Conservation (phyloP, 2,888 invertebrate species). For the Spialia ferax region DNA sequence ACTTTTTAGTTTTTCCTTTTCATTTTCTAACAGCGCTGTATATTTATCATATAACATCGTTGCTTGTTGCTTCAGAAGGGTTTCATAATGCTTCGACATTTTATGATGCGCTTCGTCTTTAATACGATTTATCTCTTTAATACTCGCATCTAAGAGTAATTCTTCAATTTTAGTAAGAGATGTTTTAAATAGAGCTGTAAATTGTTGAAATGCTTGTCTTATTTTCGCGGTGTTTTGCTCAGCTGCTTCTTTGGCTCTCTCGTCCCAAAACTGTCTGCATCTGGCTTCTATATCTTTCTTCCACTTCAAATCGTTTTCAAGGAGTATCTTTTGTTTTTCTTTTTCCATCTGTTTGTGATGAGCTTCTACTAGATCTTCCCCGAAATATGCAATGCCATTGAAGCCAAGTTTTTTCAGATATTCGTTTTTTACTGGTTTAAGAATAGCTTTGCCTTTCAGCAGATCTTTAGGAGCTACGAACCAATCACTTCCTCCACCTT, state of each 20-base stretch:
- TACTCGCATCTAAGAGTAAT: constrained; percentile 62
- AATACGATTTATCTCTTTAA: constrained; percentile 59
- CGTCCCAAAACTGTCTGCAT: constrained; percentile 56
- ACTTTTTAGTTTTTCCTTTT: constrained; percentile 60
- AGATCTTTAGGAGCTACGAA: constrained; percentile 68
- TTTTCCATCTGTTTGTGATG: constrained; percentile 57
- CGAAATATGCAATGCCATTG: constrained; percentile 61
- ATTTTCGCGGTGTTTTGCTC: constrained; percentile 61
- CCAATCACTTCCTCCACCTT: constrained; percentile 75
- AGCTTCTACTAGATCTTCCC: constrained; percentile 55
- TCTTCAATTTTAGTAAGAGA: constrained; percentile 67
- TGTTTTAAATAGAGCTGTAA: constrained; percentile 58
- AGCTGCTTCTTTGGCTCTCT: constrained; percentile 52
- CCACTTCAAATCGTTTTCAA: constrained; percentile 64
- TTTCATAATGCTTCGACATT: constrained; percentile 62
- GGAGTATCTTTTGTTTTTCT: constrained; percentile 56
- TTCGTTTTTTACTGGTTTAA: constrained; percentile 66
- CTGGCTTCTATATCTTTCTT: constrained; percentile 54
- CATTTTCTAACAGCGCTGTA: constrained; percentile 56
- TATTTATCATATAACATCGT: constrained; percentile 64
- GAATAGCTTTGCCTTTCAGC: constrained; percentile 61
- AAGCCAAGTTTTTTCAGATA: constrained; percentile 61
- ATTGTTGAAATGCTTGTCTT: constrained; percentile 61
- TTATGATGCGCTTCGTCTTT: constrained; percentile 55
- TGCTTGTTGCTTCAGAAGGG: constrained; percentile 64